Conservation (phyloP, 2,888 invertebrate genomes). For the Acleris sparsana region DNA sequence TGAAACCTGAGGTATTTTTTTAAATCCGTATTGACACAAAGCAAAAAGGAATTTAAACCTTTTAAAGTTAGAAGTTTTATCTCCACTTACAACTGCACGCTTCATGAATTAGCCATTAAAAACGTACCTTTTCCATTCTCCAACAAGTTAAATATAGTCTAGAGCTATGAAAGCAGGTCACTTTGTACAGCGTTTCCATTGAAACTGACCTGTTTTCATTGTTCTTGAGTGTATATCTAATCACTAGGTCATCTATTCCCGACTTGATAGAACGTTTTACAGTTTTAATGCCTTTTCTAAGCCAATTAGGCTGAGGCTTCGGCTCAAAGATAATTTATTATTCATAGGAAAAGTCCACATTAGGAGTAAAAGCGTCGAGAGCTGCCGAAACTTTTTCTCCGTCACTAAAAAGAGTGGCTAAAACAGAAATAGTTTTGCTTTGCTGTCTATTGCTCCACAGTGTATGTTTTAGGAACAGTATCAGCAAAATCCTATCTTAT, state of each 20-base stretch:
- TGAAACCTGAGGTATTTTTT: no score
- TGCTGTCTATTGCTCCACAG: conserved; percentile 12
- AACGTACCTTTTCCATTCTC: background rate
- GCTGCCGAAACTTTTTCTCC: conserved; percentile 24
- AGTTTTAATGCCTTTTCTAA: conserved; percentile 5
- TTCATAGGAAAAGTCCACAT: conserved; percentile 13
- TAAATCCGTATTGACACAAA: no score
- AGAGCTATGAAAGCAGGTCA: no score
- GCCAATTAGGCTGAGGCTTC: conserved; percentile 16
- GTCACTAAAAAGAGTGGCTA: conserved; percentile 16
- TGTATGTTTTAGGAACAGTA: background rate
- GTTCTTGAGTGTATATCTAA: no score
- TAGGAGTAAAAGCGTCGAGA: conserved; percentile 3
- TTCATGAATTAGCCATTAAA: background rate
- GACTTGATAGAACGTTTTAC: background rate
- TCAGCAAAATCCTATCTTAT: no score
- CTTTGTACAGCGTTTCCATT: no score
- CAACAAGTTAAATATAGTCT: background rate
- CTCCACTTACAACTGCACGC: no score
- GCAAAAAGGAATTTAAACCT: no score
- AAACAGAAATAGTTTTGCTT: conserved; percentile 29
- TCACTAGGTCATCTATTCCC: background rate
- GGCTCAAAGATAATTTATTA: conserved; percentile 18
- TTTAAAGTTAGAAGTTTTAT: no score
- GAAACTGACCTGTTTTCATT: no score